Evolutionary conservation across 1,140 invertebrate genomes (phyloP), one percentile per base, ranked within the genome.

Genomic region (Diachasma alloeum): DNA sequence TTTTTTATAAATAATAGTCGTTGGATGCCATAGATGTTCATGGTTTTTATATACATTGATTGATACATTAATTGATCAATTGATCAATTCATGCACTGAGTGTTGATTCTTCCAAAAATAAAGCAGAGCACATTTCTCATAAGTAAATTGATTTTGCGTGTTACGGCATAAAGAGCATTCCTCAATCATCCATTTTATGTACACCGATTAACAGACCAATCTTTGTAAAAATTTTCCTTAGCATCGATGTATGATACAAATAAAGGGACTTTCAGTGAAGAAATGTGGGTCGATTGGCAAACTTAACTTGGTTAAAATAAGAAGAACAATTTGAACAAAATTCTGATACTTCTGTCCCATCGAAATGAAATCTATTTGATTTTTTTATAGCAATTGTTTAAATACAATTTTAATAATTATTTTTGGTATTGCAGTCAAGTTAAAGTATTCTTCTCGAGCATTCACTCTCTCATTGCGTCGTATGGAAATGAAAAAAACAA

Each of bases 371-470:
- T 63, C 15, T 19, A 63, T 42, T 42, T n/a, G 36, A 70, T 39
- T 26, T 31, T 31, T 19, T 19, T 26, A 36, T 8, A 67, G 26
- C 59, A 63, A 75, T 39, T 74, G 9, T 31, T 44, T 46, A 42
- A 39, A 9, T 74, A 44, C 37, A 66, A 53, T 59, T 82, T 79
- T 75, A 81, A 81, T 67, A 77, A 76, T 81, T 80, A 84, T 85
- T 83, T 85, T 84, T 85, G 84, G 84, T 75, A 83, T 85, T 72
- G 74, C 82, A 81, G 77, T 84, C 72, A 77, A 59, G 81, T 74
- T 48, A 79, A 75, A 83, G 75, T 53, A 67, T 26, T 63, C 9
- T 26, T 22, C 24, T 63, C 9, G 19, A 26, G 26, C 22, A 19
- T 4, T 63, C 26, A 31, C 22, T 46, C 4, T 0, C 6, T 70